Base-by-base conservation (phyloP, 92 coral and sea anemone species). In the Palythoa grandis region DNA sequence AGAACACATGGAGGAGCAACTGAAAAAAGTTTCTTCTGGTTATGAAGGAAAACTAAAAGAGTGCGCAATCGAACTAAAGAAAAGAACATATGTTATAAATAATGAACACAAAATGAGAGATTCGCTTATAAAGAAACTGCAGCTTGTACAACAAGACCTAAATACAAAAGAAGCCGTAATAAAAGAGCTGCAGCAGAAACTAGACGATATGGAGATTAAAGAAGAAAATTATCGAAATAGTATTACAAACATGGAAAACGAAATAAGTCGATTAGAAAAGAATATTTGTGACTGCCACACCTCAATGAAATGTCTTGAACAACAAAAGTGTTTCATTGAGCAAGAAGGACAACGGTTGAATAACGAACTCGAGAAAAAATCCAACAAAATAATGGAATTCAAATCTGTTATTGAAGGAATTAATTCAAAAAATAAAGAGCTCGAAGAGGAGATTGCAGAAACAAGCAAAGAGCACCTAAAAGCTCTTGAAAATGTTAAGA, bases 271-370 rank as follows among this genome's bases (percentile, higher is more conserved):
- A 52, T 65, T 43, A 66, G 85, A 80, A 14, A 48, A 80, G 40
- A 29, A 66, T 1, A 24, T 80, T 6, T 22, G 40, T 47, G 73
- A 80, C 40, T 80, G 40, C 29, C 74, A 52, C 22, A 66, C 85
- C 4, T 60, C 92, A 1, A 75, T 87, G 74, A 77, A 86, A 38
- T 78, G 85, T 9, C 77, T 91, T 24, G 88, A 94, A 17, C 92
- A 87, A 52, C 91, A 85, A 52, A 86, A 90, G 47, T 68, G 70
- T 52, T 72, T 73, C 60, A 61, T 90, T 7, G 91, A 88, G 29
- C 86, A 77, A 61, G 79, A 88, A 6, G 82, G 53, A 2, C 86
- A 86, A 56, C 82, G 79, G 7, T 74, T 88, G 14, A 35, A 79
- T 66, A 82, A 72, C 13, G 88, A 86, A 47, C 63, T 94, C 25